Evolutionary conservation across 2,113 vertebrate species (phyloP).

Genomic region (Danio rerio): DNA sequence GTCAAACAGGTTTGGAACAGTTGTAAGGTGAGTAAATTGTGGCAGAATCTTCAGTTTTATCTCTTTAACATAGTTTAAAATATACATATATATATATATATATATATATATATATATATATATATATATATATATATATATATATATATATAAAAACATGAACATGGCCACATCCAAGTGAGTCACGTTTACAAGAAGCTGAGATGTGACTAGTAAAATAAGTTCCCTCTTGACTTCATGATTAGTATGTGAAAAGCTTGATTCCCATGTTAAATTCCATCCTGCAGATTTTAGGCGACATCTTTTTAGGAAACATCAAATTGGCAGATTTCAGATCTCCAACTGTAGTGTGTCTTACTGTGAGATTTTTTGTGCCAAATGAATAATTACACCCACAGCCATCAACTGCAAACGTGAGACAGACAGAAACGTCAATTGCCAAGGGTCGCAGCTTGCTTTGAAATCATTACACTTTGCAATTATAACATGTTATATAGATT

Average conservation of each 20-base stretch:
- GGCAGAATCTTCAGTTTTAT: no score
- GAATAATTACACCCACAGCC: background rate
- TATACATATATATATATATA: no score
- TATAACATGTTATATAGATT: background rate
- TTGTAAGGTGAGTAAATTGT: no score
- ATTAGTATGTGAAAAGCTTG: background rate
- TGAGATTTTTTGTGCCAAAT: conserved; percentile 5
- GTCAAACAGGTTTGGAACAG: no score
- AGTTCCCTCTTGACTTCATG: background rate
- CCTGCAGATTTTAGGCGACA: background rate
- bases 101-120: no score
- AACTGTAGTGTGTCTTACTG: background rate
- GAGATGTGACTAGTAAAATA: conserved; percentile 4
- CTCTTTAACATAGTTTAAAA: no score
- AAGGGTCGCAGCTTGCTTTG: conserved; percentile 9
- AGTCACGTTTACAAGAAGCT: background rate
- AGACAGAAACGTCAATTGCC: background rate
- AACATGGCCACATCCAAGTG: background rate
- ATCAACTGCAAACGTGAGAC: conserved; percentile 13
- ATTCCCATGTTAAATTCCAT: background rate
- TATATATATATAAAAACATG: no score
- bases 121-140: no score
- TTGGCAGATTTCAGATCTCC: background rate
- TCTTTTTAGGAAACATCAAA: conserved; percentile 11
- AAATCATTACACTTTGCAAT: conserved; percentile 20